These are phyloP conservation scores for Ommatoiulus sabulosus DNA, from an alignment of 2,888 invertebrate species.

Conservation along the genomic window DNA sequence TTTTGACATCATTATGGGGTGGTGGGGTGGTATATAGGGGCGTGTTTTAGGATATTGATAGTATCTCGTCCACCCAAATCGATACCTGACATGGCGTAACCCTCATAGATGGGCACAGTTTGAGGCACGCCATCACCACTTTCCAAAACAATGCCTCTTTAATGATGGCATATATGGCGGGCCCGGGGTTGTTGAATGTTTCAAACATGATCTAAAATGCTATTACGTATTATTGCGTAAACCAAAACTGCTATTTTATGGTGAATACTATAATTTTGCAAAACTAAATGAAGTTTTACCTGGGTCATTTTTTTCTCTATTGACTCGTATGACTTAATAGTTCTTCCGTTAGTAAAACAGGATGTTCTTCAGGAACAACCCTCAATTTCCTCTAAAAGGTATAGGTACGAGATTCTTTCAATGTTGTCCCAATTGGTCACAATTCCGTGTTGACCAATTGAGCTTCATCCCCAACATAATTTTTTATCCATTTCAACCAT, in stretches of 20 bases:
- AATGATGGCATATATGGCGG: conserved; percentile 94
- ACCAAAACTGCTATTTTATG: too few relatives aligned
- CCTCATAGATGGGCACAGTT: too few relatives aligned
- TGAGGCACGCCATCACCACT: conserved; percentile 71
- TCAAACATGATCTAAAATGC: conserved; percentile 81
- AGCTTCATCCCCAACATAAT: conserved; percentile 70
- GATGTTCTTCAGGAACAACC: conserved; percentile 71
- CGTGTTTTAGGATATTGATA: conserved; percentile 96
- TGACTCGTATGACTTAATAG: conserved; percentile 95
- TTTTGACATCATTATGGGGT: too few relatives aligned
- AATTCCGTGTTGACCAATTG: conserved; percentile 67
- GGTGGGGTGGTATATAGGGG: too few relatives aligned
- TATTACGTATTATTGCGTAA: too few relatives aligned
- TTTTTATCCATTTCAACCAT: conserved; percentile 70
- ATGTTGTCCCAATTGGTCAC: conserved; percentile 67
- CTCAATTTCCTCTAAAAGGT: conserved; percentile 69
- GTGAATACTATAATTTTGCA: conserved; percentile 78
- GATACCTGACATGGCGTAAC: conserved; percentile 94
- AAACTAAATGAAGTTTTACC: conserved; percentile 68
- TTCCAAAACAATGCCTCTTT: conserved; percentile 76
- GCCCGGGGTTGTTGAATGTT: conserved; percentile 76
- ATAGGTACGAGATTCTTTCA: conserved; percentile 69
- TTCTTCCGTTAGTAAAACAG: conserved; percentile 90
- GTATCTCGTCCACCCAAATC: conserved; percentile 96
- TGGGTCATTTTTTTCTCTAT: conserved; percentile 94